These are phyloP conservation scores for Synanthedon myopaeformis DNA, from an alignment of 2,888 invertebrate species.

Conservation along the genomic window DNA sequence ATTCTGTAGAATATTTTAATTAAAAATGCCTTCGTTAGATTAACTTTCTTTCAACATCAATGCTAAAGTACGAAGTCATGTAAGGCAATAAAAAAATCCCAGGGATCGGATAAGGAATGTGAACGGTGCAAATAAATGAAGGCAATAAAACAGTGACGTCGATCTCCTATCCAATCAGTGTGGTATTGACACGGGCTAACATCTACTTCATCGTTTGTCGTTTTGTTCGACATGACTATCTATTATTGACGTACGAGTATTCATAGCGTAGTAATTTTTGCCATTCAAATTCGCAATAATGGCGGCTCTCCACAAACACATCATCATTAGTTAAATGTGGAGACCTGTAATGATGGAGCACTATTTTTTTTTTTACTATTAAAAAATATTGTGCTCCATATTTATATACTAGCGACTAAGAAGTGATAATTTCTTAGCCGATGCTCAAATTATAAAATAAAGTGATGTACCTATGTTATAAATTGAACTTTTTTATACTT, in stretches of 20 bases:
- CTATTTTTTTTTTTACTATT: too few relatives aligned
- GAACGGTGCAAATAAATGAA: conserved; percentile 26
- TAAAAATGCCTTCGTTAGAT: too few relatives aligned
- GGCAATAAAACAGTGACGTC: conserved; percentile 28
- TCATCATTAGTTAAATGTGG: too few relatives aligned
- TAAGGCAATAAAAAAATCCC: conserved; percentile 7
- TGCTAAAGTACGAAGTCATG: conserved; percentile 9
- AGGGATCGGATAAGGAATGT: not conserved
- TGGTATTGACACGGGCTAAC: conserved; percentile 40
- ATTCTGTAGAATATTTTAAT: too few relatives aligned
- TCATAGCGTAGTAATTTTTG: not conserved
- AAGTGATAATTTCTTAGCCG: too few relatives aligned
- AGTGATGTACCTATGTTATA: too few relatives aligned
- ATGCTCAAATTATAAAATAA: too few relatives aligned
- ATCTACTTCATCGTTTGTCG: conserved; percentile 14
- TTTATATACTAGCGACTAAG: too few relatives aligned
- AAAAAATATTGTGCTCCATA: too few relatives aligned
- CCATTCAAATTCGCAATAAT: not conserved
- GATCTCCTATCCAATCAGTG: conserved; percentile 36
- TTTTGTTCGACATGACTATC: conserved; percentile 19
- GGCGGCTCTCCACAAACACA: not conserved
- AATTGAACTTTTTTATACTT: too few relatives aligned
- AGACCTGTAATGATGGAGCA: too few relatives aligned
- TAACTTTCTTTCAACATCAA: not conserved
- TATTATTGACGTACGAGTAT: conserved; percentile 9